Evolutionary conservation across 2,113 vertebrate species (phyloP).

Genomic region (Psittacus erithacus): DNA sequence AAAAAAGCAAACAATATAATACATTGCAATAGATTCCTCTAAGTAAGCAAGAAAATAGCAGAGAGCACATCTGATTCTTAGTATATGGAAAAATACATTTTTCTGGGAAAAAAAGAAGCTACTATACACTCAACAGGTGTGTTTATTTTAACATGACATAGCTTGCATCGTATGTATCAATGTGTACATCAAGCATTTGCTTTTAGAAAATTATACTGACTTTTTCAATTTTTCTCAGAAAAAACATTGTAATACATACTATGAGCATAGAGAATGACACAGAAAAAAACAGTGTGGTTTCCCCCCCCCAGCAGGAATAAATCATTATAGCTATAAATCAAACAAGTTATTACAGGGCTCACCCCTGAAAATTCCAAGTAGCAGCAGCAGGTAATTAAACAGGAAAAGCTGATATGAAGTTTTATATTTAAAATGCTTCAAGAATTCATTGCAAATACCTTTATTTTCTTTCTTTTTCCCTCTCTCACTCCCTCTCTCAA

Average conservation of each 20-base stretch:
- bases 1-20: neutral
- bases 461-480: neutral
- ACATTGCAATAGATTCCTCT: neutral
- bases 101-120: neutral
- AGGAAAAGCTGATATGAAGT: constrained; percentile 1
- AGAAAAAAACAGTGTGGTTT: constrained; percentile 27
- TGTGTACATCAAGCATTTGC: neutral
- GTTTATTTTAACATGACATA: neutral
- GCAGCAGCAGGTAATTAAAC: constrained; percentile 43
- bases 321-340: constrained; percentile 48
- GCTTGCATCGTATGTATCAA: neutral
- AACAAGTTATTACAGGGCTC: constrained; percentile 40
- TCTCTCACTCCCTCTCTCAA: neutral
- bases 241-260: neutral
- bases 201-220: neutral
- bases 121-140: neutral
- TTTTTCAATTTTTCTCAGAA: neutral
- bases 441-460: neutral
- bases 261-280: constrained; percentile 17
- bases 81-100: neutral
- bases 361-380: constrained; percentile 31
- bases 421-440: constrained; percentile 3
- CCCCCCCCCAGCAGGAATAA: neutral
- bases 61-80: neutral
- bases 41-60: neutral